A percentile compares a stretch with the other conserved stretches of the same genome.
phyloP scores from a whole-genome alignment of 2,888 invertebrate genomes.

The Meloe dianella region DNA sequence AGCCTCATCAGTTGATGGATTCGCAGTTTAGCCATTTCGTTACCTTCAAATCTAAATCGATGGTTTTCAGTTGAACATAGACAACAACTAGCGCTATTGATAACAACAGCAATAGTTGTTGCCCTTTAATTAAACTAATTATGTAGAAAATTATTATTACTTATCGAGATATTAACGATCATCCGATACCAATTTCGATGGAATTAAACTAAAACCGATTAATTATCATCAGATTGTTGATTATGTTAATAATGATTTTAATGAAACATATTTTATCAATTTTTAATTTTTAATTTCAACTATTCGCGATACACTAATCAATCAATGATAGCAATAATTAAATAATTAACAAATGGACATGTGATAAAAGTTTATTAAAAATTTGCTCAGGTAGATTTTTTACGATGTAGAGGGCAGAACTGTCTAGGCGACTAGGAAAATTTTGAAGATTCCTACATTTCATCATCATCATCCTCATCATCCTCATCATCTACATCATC shows the following conservation, averaged over 20 bases:
- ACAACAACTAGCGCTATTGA: too few relatives aligned
- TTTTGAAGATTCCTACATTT: too few relatives aligned
- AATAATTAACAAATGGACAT: background rate
- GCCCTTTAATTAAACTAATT: conserved; percentile 16
- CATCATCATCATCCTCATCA: background rate
- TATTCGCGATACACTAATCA: too few relatives aligned
- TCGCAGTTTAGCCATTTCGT: background rate
- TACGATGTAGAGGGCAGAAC: too few relatives aligned
- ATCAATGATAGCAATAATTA: too few relatives aligned
- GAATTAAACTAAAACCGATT: background rate
- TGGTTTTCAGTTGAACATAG: too few relatives aligned
- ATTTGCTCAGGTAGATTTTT: too few relatives aligned
- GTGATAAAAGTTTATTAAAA: too few relatives aligned
- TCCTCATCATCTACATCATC: too few relatives aligned
- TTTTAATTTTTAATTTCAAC: background rate
- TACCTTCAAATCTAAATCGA: background rate
- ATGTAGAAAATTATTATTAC: background rate
- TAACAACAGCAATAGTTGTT: background rate
- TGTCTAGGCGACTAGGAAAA: too few relatives aligned
- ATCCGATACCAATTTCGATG: background rate
- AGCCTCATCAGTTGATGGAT: too few relatives aligned
- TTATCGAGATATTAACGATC: conserved; percentile 15
- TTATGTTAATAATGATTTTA: too few relatives aligned
- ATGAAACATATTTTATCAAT: background rate
- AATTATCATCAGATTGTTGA: background rate